Base-by-base conservation (phyloP, 2,797 vertebrate species). In the Coregonus sp. region DNA sequence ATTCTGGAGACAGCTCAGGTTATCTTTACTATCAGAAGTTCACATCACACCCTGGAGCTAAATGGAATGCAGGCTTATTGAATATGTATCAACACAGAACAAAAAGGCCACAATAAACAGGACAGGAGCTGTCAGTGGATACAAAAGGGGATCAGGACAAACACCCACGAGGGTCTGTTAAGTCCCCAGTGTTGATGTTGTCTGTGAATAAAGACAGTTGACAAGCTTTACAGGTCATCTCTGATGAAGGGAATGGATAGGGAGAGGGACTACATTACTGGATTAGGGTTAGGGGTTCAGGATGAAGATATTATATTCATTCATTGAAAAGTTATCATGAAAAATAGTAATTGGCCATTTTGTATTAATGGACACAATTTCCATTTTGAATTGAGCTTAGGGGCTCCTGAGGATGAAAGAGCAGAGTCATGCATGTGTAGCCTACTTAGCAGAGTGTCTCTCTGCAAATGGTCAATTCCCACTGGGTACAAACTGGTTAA, bases 181-280 rank as follows among this genome's bases (percentile, higher is more conserved):
- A 66, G 63, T 31, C 11, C 63, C 31, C 25, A 29, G 25, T 66
- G 63, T 47, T 66, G 63, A 29, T 12, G 63, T 25, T 66, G 68
- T 70, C 40, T 47, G 68, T 70, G 68, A 47, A n/a, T 11, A 40
- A 37, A 70, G 68, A 37, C 35, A n/a, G 40, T 9, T 70, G 18
- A 70, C 18, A 47, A 70, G 68, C 33, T 70, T 70, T n/a, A 31
- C 37, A 70, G 68, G 35, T 20, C 12, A 47, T 47, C 35, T 70
- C 68, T 47, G 68, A 70, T 70, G 40, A 70, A 47, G 35, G 35
- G 37, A 70, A 61, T 61, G n/a, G 56, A 61, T n/a, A 61, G 4
- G 52, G 52, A 54, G 15, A 54, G 52, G n/a, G 56, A 61, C n/a
- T 20, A n/a, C 56, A 61, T 6, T 18, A 61, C 56, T 20, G 6